Evolutionary conservation across 1,140 invertebrate genomes (phyloP), one percentile per base, ranked within the genome.

Genomic region (Sycobia sp.): DNA sequence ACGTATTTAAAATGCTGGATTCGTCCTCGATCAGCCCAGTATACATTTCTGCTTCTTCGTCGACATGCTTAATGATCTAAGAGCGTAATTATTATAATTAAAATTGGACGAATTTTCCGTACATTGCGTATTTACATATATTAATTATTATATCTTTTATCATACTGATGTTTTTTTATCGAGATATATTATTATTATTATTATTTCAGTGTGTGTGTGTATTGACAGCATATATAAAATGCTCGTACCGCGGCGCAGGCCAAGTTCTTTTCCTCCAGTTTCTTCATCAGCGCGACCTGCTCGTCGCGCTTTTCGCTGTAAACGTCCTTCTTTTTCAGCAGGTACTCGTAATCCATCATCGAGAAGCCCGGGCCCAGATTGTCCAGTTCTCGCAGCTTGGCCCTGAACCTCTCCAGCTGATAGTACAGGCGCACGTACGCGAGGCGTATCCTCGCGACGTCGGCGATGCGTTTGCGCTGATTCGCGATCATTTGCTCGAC

Each of bases 281-380:
- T 66, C 18, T 13, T 22, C n/a, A 63, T 44, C 11, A 38, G 38
- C 14, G 66, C 51, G 16, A 7, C 0, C 32, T 49, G 38, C 18
- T 66, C 53, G 11, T 67, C 32, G 11, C 32, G 41, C 41, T 36
- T 51, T 50, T 62, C 36, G 2, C 14, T 44, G 29, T 41, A 58
- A 43, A 68, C 47, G n/a, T 55, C 9, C 43, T 68, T 56, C 14
- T 25, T 47, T n/a, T 66, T 71, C 5, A 34, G 10, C 16, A 72
- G 50, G 47, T 61, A 47, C 38, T 70, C 67, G 34, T 72, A 72
- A 11, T 67, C 57, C 13, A 64, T 60, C 9, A 69, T 53, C 0
- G 68, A 68, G n/a, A 41, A 59, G 10, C 62, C 62, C 4, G 65
- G 47, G 1, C 67, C 65, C n/a, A 68, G 27, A 27, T 51, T 23